These are phyloP conservation scores for Perccottus glenii DNA, from an alignment of 2,113 vertebrate species.

Conservation along the genomic window DNA sequence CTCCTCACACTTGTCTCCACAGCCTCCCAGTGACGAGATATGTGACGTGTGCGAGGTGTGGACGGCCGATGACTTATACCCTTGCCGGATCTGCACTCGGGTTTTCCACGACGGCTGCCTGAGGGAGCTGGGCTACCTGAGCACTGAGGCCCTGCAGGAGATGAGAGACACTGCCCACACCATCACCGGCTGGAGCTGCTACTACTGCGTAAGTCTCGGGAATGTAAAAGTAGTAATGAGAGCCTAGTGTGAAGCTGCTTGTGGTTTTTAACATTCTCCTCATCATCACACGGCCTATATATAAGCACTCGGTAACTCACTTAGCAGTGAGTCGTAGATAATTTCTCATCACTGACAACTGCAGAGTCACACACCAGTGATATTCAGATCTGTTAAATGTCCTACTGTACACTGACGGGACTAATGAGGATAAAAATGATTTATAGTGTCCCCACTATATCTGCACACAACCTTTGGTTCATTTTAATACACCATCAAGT, in stretches of 20 bases:
- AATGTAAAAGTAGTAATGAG: not conserved
- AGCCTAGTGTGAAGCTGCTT: not conserved
- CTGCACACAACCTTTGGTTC: too few species aligned
- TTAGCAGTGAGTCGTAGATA: too few species aligned
- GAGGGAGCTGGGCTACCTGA: conserved; percentile 91
- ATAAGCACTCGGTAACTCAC: too few species aligned
- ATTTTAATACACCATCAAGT: too few species aligned
- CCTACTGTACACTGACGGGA: too few species aligned
- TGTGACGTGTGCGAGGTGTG: conserved; percentile 97
- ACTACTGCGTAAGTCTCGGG: conserved; percentile 89
- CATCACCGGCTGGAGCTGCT: conserved; percentile 93
- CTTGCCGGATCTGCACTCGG: conserved; percentile 89
- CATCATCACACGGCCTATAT: too few species aligned
- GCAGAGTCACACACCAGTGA: too few species aligned
- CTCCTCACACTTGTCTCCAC: conserved; percentile 16
- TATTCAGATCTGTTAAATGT: too few species aligned
- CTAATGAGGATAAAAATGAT: too few species aligned
- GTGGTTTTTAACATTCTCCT: too few species aligned
- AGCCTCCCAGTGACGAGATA: conserved; percentile 91
- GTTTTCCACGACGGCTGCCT: conserved; percentile 96
- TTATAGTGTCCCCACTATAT: too few species aligned
- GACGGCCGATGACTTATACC: conserved; percentile 94
- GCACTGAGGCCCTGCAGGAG: conserved; percentile 81
- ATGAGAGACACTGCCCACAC: conserved; percentile 89
- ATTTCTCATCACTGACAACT: too few species aligned